Evolutionary conservation across 2,113 vertebrate species (phyloP).

Genomic region (Lathamus discolor): DNA sequence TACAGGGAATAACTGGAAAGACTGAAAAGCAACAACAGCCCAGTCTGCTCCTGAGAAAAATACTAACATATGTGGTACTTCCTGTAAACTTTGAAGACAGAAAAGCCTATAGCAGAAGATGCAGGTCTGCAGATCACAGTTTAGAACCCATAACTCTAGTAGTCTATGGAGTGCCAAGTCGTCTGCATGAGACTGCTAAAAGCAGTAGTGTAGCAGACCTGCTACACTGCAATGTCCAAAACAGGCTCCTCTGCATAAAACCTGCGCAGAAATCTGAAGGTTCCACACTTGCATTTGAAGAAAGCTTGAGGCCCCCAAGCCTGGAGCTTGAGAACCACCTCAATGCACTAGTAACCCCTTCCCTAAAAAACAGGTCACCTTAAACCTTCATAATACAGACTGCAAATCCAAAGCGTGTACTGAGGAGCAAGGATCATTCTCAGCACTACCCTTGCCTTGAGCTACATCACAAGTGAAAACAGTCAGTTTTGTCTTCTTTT

Average conservation of each 20-base stretch:
- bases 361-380: background rate
- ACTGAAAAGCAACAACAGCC: background rate
- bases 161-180: background rate
- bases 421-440: background rate
- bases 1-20: background rate
- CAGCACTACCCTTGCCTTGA: rapidly evolving
- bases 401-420: background rate
- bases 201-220: background rate
- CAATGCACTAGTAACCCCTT: background rate
- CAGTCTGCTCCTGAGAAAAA: background rate
- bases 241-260: background rate
- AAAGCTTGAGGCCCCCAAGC: background rate
- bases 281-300: background rate
- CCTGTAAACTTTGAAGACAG: background rate
- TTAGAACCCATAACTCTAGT: background rate
- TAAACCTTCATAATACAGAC: background rate
- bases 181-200: background rate
- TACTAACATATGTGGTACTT: background rate
- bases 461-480: rapidly evolving
- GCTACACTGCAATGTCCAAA: background rate
- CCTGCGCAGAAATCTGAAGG: background rate
- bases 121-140: background rate
- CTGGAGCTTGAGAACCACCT: background rate
- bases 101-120: background rate
- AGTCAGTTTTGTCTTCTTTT: background rate